Conservation (phyloP, 2,888 invertebrate genomes). For the Odontothrips loti region DNA sequence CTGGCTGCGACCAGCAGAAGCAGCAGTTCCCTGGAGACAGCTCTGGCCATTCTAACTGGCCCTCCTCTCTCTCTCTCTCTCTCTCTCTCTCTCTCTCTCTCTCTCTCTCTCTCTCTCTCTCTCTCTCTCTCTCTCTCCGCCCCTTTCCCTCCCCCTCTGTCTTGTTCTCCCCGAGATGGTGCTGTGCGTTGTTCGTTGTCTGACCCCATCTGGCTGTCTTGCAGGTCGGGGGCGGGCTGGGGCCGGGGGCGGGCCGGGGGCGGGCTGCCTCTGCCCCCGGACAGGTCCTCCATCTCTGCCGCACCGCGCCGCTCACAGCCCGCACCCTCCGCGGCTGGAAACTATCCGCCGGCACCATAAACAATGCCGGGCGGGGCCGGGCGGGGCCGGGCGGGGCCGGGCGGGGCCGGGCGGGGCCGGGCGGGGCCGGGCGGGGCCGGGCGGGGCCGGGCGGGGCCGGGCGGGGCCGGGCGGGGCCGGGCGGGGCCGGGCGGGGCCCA, state of each 20-base stretch:
- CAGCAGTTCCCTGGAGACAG: too few species aligned
- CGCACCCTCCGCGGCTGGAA: neutral
- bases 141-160: too few species aligned
- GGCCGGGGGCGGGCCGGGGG: conserved; percentile 17
- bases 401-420: too few species aligned
- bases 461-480: too few species aligned
- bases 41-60: neutral
- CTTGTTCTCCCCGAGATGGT: neutral
- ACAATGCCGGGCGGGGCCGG: conserved; percentile 58
- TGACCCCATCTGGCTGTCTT: neutral
- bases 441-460: too few species aligned
- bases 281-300: neutral
- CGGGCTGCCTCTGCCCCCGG: neutral
- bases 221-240: neutral
- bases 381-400: conserved; percentile 49
- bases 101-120: conserved; percentile 1
- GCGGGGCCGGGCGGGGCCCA: too few species aligned
- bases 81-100: neutral
- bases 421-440: too few species aligned
- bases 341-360: conserved; percentile 49
- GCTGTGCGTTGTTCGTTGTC: neutral
- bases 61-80: neutral
- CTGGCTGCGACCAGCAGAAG: too few species aligned
- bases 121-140: neutral
- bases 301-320: neutral